phyloP scores from a whole-genome alignment of 2,113 vertebrate genomes.

The Murina feae region DNA sequence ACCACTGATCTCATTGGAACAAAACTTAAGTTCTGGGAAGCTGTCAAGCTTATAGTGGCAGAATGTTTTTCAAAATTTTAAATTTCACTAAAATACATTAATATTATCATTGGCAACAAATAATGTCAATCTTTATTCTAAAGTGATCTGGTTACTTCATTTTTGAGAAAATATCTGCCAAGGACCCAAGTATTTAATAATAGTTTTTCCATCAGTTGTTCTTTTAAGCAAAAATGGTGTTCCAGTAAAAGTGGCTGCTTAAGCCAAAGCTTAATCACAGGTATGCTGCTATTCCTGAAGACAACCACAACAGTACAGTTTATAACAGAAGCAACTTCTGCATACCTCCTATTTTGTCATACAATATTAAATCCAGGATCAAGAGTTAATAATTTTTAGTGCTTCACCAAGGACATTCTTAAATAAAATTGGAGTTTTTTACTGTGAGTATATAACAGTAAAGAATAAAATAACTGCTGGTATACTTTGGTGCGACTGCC shows the following conservation, averaged over 20 bases:
- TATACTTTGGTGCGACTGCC: not conserved
- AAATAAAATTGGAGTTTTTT: slow-evolving; percentile 2
- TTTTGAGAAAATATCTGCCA: slow-evolving; percentile 24
- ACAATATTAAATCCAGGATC: slow-evolving; percentile 16
- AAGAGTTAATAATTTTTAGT: slow-evolving; percentile 35
- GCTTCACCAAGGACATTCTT: slow-evolving; percentile 10
- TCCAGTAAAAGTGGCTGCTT: slow-evolving; percentile 15
- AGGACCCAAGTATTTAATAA: slow-evolving; percentile 36
- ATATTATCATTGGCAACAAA: slow-evolving; percentile 26
- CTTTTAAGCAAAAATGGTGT: slow-evolving; percentile 20
- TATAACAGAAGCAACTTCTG: not conserved
- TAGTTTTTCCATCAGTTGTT: slow-evolving; percentile 17
- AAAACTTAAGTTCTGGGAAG: not conserved
- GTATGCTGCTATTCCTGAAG: not conserved
- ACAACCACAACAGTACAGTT: not conserved
- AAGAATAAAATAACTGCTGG: not conserved
- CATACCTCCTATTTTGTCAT: not conserved
- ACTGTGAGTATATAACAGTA: not conserved
- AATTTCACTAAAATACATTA: not conserved
- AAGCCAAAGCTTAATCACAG: not conserved
- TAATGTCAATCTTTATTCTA: not conserved
- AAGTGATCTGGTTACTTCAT: slow-evolving; percentile 41
- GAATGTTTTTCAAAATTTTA: slow-evolving; percentile 5
- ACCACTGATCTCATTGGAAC: not conserved
- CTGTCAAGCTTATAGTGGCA: slow-evolving; percentile 1